Conservation (phyloP, 2,797 vertebrate species). For the Danio aesculapii region DNA sequence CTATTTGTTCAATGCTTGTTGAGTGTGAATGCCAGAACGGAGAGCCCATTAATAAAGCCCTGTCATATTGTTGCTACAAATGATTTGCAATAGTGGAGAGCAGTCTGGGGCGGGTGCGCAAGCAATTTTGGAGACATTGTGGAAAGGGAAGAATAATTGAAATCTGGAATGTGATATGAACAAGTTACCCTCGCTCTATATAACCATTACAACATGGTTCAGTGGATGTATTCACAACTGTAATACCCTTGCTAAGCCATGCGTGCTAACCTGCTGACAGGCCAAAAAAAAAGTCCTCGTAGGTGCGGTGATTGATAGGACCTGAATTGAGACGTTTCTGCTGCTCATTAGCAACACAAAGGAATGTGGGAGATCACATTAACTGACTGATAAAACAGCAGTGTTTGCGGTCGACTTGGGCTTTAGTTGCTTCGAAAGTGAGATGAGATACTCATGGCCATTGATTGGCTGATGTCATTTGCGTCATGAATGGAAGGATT, state of each 20-base stretch:
- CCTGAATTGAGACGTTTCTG: constrained; percentile 42
- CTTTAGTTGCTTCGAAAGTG: constrained; percentile 2
- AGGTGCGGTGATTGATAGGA: constrained; percentile 39
- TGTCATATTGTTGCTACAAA: constrained; percentile 56
- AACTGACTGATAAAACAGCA: constrained; percentile 44
- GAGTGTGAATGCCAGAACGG: constrained; percentile 53
- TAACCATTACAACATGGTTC: constrained; percentile 50
- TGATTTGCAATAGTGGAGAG: constrained; percentile 46
- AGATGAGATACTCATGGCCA: constrained; percentile 18
- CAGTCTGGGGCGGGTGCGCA: constrained; percentile 10
- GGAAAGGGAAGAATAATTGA: constrained; percentile 44
- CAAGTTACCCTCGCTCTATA: constrained; percentile 44
- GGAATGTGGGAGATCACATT: constrained; percentile 35
- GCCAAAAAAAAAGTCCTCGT: constrained; percentile 29
- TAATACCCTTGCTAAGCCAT: constrained; percentile 49
- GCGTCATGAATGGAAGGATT: constrained; percentile 8
- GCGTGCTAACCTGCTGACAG: constrained; percentile 46
- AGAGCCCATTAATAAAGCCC: constrained; percentile 57
- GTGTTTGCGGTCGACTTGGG: not conserved
- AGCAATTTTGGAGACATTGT: constrained; percentile 49
- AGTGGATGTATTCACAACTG: constrained; percentile 51
- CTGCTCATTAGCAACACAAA: constrained; percentile 51
- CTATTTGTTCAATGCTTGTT: constrained; percentile 60
- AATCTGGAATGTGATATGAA: constrained; percentile 49
- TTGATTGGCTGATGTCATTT: constrained; percentile 41